Evolutionary conservation across 2,113 vertebrate species (phyloP), one percentile per base, ranked within the genome.

Genomic region (Rhynchopsitta pachyrhyncha): DNA sequence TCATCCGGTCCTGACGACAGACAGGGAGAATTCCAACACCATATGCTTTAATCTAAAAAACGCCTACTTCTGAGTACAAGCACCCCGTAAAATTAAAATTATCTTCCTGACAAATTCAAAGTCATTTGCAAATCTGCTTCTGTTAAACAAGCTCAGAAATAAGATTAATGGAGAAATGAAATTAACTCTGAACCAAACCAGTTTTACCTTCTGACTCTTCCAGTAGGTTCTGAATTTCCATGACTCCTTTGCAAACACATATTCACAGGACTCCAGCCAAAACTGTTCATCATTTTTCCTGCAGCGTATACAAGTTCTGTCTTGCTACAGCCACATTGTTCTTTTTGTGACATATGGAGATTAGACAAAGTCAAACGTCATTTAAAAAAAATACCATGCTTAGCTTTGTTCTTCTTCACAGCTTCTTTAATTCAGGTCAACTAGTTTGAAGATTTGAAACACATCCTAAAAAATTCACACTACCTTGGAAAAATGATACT

Each of bases 21-120:
- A 67, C 44, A 82, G 49, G 42, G 75, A 87, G 78, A 87, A 92
- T 86, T 88, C 87, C 70, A 73, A 13, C 64, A 67, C 71, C 90
- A 86, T 92, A 90, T 93, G 82, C 68, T 93, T 94, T 90, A 80
- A 87, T 79, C 82, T 92, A 68, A 55, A 88, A 74, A 93, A 90
- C 4, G 1, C 78, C 70, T 86, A 80, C 71, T 88, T 91, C 76
- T 86, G 42, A 59, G n/a, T 74, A 82, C 71, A 86, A 96, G 46
- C 67, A 39, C 4, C 73, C 29, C 47, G 86, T 88, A 94, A 96
- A 93, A 94, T 78, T 73, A 78, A 89, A 91, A 93, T 94, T 84
- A 79, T 87, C 67, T 95, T 85, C 83, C 59, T 92, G 70, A 24
- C 4, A 39, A 95, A 87, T 55, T 93, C 74, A 79, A 93, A 96